These are phyloP conservation scores for Eubasilissa splendida DNA, from an alignment of 2,888 invertebrate species.

Conservation along the genomic window DNA sequence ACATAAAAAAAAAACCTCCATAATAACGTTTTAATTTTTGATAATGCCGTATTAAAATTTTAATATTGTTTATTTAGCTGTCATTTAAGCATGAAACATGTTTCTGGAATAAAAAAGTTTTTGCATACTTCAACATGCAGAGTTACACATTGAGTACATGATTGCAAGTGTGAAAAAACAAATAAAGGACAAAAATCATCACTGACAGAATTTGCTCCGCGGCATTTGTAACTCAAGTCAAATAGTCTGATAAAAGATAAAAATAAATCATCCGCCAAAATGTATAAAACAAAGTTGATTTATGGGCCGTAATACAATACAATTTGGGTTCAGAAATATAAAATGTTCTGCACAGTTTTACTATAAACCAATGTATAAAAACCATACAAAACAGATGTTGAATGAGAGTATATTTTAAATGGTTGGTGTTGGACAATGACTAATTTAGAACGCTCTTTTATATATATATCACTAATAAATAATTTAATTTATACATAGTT, in stretches of 20 bases:
- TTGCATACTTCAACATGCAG: too few species aligned
- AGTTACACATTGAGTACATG: too few species aligned
- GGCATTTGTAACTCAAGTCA: too few species aligned
- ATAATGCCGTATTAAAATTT: too few species aligned
- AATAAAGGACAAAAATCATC: too few species aligned
- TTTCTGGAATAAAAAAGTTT: neutral
- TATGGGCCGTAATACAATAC: neutral
- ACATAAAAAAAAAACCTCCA: neutral
- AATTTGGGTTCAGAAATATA: neutral
- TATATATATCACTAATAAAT: constrained; percentile 18
- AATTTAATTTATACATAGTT: constrained; percentile 38
- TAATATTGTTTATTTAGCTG: too few species aligned
- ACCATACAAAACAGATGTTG: neutral
- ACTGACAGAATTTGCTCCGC: too few species aligned
- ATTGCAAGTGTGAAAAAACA: too few species aligned
- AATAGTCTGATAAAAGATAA: too few species aligned
- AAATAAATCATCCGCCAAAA: too few species aligned
- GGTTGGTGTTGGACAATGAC: constrained; percentile 15
- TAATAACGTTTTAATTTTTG: neutral
- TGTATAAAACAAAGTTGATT: too few species aligned
- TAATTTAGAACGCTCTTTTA: constrained; percentile 12
- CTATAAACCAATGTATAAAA: constrained; percentile 18
- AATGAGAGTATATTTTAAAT: neutral
- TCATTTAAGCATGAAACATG: too few species aligned
- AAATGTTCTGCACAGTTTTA: neutral